Conservation (phyloP, 2,113 vertebrate species). For the Perognathus longimembris region DNA sequence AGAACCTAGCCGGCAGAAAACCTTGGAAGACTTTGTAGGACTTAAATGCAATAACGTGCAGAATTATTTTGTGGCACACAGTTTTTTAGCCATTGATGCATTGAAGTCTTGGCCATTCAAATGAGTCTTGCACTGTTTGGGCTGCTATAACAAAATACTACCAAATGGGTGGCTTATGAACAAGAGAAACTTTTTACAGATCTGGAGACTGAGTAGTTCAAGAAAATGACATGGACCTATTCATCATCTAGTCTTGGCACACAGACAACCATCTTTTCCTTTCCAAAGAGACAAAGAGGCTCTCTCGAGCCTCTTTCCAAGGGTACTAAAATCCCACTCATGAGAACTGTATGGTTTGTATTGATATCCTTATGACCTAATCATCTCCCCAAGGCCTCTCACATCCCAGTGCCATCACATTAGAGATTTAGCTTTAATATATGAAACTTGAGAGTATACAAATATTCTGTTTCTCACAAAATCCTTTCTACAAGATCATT, state of each 20-base stretch:
- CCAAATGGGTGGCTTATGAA: not conserved
- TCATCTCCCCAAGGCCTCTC: not conserved
- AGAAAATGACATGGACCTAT: not conserved
- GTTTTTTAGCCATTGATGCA: not conserved
- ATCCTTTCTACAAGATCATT: not conserved
- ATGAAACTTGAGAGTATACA: not conserved
- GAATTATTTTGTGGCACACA: not conserved
- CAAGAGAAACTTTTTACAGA: not conserved
- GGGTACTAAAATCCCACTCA: not conserved
- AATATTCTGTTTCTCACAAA: not conserved
- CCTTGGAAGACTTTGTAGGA: not conserved
- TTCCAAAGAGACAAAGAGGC: not conserved
- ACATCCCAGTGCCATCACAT: not conserved
- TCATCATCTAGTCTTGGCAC: not conserved
- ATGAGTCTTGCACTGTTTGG: not conserved
- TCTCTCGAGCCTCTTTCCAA: not conserved
- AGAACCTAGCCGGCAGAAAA: no score
- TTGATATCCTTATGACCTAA: not conserved
- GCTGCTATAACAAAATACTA: not conserved
- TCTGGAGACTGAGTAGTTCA: not conserved
- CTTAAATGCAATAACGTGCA: not conserved
- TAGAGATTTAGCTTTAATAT: not conserved
- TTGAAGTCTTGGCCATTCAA: not conserved
- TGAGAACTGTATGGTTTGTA: not conserved
- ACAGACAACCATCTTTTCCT: no score